Percentiles rank a stretch among this genome's conserved stretches.
Conservation (phyloP, 1,140 invertebrate genomes). For the Cataglyphis hispanica region DNA sequence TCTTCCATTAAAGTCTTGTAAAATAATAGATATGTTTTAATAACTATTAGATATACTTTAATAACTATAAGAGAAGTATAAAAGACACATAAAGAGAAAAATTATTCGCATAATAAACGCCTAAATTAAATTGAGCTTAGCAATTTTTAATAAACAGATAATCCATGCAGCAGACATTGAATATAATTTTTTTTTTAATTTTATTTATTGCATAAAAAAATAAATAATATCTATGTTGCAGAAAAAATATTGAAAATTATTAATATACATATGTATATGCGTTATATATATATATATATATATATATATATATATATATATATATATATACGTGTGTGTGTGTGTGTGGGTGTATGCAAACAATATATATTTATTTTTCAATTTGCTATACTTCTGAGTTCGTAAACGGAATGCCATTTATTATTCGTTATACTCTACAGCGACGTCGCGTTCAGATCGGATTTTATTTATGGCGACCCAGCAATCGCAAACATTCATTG, state of each 20-base stretch:
- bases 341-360: too few relatives aligned
- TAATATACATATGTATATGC: not conserved
- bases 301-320: too few relatives aligned
- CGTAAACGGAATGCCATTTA: not conserved
- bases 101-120: not conserved
- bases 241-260: not conserved
- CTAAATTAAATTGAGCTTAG: not conserved
- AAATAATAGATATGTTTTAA: conserved; percentile 2
- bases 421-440: not conserved
- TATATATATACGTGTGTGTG: too few relatives aligned
- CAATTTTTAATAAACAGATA: not conserved
- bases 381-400: conserved; percentile 5
- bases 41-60: conserved; percentile 3
- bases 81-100: not conserved
- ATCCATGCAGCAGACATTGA: too few relatives aligned
- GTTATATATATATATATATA: too few relatives aligned
- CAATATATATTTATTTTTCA: not conserved
- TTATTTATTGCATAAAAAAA: not conserved
- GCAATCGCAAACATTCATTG: conserved; percentile 53
- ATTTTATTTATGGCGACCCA: conserved; percentile 40
- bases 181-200: too few relatives aligned
- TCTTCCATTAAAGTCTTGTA: not conserved
- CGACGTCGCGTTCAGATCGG: not conserved
- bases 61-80: not conserved
- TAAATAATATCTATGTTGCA: not conserved